Evolutionary conservation across 2,888 invertebrate genomes (phyloP), one percentile per base, ranked within the genome.

Genomic region (Troilus luridus): DNA sequence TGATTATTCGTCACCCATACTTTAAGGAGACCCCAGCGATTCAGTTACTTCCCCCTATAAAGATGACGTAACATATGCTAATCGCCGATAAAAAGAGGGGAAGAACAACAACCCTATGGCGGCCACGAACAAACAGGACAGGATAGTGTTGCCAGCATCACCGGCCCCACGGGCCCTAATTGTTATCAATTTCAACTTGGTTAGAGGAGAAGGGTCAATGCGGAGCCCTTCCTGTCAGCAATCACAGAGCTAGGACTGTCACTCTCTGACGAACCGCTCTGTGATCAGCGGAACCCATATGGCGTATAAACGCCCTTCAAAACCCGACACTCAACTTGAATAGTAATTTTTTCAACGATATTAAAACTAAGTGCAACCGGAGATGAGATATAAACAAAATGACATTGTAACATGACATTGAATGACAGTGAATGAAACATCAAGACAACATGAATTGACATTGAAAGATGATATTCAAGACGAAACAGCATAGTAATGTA

Each of bases 1-100:
- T 21, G 10, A 21, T 0, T 62, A 21, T 64, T n/a, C n/a, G 64
- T 64, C 64, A 64, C 11, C 9, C n/a, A n/a, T 3, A n/a, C n/a
- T 9, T 10, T 64, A 67, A 21, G 24, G 24, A 67, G 24, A 67
- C 67, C 19, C 24, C 24, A 12, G 12, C 41, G 27, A 77, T 77
- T 41, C 9, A 77, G 72, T 77, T 77, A 77, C n/a, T 19, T 0
- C 1, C 14, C 14, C 41, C 9, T 2, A 27, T 27, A 85, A 85
- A 85, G 85, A 85, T 85, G 85, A 85, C 85, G 85, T 85, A 8
- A 58, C 56, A 81, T 81, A 81, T 81, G 81, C 81, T 54, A 81
- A 81, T 81, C 21, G 10, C 19, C 54, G 17, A 17, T 24, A 24
- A 41, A 77, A 54, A 85, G 85, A 58, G 85, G 85, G 85, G 85